A percentile compares a stretch with the other conserved stretches of the same genome.
Conservation (phyloP, 2,888 invertebrate genomes). For the Drosophila merina region DNA sequence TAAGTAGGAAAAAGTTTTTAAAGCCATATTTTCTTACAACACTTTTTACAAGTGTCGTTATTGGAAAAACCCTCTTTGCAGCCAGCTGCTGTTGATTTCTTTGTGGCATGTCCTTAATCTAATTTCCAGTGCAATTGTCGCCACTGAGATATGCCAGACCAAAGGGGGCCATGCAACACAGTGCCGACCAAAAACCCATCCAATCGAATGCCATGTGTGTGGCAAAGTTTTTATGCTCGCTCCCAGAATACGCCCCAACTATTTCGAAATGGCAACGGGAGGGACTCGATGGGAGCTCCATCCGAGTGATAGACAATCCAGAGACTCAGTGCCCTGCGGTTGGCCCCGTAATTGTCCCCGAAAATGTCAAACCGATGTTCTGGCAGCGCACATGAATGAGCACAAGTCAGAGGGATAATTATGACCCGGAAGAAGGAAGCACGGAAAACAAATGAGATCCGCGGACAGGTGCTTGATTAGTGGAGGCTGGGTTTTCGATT, state of each 20-base stretch:
- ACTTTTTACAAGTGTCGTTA: not conserved
- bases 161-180: slow-evolving; percentile 9
- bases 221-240: slow-evolving; percentile 37
- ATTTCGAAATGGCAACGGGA: slow-evolving; percentile 19
- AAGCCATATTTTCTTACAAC: not conserved
- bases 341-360: slow-evolving; percentile 43
- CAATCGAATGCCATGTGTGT: slow-evolving; percentile 25
- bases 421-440: slow-evolving; percentile 24
- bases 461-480: slow-evolving; percentile 15
- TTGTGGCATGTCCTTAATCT: slow-evolving; percentile 64
- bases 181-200: not conserved
- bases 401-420: slow-evolving; percentile 35
- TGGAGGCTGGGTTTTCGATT: slow-evolving; percentile 6
- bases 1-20: not conserved
- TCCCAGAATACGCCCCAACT: slow-evolving; percentile 38
- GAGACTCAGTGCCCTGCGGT: slow-evolving; percentile 24
- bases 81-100: slow-evolving; percentile 62
- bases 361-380: slow-evolving; percentile 27
- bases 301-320: slow-evolving; percentile 29
- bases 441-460: slow-evolving; percentile 15
- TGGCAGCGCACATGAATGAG: slow-evolving; percentile 9
- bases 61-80: slow-evolving; percentile 3
- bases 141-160: slow-evolving; percentile 48
- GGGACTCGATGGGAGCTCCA: slow-evolving; percentile 4
- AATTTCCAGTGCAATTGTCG: slow-evolving; percentile 77